Evolutionary conservation across 2,113 vertebrate species (phyloP), one percentile per base, ranked within the genome.

Genomic region (Hirundichthys speculiger): DNA sequence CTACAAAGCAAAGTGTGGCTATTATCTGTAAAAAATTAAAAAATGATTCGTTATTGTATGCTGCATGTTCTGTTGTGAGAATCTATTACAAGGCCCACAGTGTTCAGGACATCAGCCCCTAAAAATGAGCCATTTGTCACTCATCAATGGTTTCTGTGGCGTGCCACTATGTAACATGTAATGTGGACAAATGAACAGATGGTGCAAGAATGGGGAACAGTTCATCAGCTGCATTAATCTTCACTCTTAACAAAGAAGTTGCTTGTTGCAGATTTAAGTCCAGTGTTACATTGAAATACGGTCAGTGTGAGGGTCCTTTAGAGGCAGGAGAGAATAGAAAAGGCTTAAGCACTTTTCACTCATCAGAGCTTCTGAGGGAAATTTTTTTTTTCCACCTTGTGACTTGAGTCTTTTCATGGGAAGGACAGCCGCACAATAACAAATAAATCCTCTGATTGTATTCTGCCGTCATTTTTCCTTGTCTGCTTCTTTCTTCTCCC

Each of bases 371-470:
- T n/a, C 48, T 42, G 22, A 80, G 69, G 69, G 25, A 16, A 73
- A 46, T 73, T 68, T 51, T 16, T 73, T 68, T 51, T 16, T 48
- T 75, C 73, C 40, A 2, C 81, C 69, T 72, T 59, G 64, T 52
- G 27, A 43, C 46, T 80, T 39, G 16, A 75, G 68, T 71, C 64
- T 60, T 63, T 79, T 73, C 82, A 84, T 69, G 70, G 42, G 63
- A 83, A 78, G 52, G 79, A 86, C 83, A 79, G 77, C 47, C 82
- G 48, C 73, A 83, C 78, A 87, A 84, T 81, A 85, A 84, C 82
- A 89, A 89, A 89, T 87, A 80, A 76, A 86, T 83, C 77, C 67
- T 83, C 58, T 83, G 87, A 88, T 88, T 90, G 81, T 76, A 73
- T 76, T 81, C 75, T 43, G 56, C 73, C 58, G 48, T 85, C 87